Evolutionary conservation across 2,888 invertebrate genomes (phyloP), one percentile per base, ranked within the genome.

Genomic region (Drosophila maculinotata): DNA sequence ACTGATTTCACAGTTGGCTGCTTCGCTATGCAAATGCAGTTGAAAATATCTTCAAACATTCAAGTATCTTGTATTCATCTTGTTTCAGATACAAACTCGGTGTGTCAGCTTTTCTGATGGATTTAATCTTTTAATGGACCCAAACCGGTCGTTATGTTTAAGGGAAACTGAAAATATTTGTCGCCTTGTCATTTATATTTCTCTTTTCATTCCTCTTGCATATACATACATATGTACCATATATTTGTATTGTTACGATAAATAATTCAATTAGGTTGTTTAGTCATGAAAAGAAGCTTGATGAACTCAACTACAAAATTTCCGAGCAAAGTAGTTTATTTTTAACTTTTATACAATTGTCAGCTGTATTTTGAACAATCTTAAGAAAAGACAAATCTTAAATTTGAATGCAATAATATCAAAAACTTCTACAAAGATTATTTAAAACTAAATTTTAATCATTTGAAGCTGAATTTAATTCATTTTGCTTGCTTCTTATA

Each of bases 1-100:
- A 49, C 30, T 51, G 45, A 65, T 80, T 74, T 83, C 51, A 69
- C 74, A 66, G 62, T 47, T 70, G 52, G 63, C 52, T 49, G 57
- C 26, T 17, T 20, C 8, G 30, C 33, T 62, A 75, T 74, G 75
- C 53, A 64, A 63, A 74, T 69, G 44, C 47, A 49, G 10, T 35
- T 48, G n/a, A 23, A 25, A 10, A 28, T 54, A 51, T 47, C 31
- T 48, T 20, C 5, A 7, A 38, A 30, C 8, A 52, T 49, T 56
- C 26, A n/a, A 17, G 20, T 36, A 42, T 47, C 57, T 52, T 25
- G 49, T 52, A 23, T 26, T 23, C 23, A 51, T 39, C 17, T 31
- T 17, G 12, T 39, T 38, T 10, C n/a, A 6, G 20, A 12, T 42
- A 48, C 23, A 47, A 60, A 63, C 36, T 38, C 17, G 54, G 26